Evolutionary conservation across 2,888 invertebrate genomes (phyloP), one percentile per base, ranked within the genome.

Genomic region (Leucozona laternaria): DNA sequence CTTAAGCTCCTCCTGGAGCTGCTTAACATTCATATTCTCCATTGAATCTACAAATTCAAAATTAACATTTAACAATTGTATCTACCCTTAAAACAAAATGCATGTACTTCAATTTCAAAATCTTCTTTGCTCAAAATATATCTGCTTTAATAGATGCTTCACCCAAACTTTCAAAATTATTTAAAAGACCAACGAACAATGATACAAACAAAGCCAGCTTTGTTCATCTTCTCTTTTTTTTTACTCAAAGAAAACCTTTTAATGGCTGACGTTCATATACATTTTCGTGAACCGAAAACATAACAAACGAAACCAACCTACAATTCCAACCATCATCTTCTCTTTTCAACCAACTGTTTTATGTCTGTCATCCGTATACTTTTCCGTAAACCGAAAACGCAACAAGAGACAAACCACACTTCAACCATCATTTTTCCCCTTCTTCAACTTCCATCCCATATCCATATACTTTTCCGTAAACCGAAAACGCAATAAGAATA

Each of bases 311-410:
- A 37, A 13, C 11, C 31, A 37, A 37, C 10, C 11, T 11, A 13
- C 37, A 37, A 11, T 37, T 37, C 11, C 37, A 37, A 37, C 37
- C 2, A 11, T 37, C 48, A 20, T 48, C 20, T 48, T 17, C 17
- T 48, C 20, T 48, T 48, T 48, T 10, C 17, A 10, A 17, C 48
- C 10, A 48, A 10, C 48, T 48, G 0, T 10, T 48, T 48, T 3
- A 48, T 48, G 8, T 48, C 17, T 17, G 7, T 15, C 15, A 40
- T 37, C 11, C 13, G 37, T 43, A 43, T 43, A 45, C 45, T 17
- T 45, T 45, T 45, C 17, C 17, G 45, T 48, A 10, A 48, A 48
- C 48, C 48, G 48, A 48, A 48, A 48, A 48, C 48, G 48, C 48
- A 48, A 48, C 48, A 17, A 48, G 7, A 17, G 20, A 48, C 8